Evolutionary conservation across 2,113 vertebrate genomes (phyloP).

Genomic region (Ariopsis seemanni): DNA sequence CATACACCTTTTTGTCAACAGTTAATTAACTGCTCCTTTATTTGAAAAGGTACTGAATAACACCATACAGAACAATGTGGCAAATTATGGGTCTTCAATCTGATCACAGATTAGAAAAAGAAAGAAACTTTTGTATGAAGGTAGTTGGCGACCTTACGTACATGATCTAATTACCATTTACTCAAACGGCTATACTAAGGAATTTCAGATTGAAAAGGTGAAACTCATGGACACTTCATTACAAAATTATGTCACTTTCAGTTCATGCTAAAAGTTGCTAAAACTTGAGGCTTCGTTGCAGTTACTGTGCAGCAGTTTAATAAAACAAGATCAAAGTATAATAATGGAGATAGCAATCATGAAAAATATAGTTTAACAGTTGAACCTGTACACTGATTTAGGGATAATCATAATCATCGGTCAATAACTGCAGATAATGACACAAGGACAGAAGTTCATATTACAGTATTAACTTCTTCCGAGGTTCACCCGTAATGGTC

Average conservation of each 20-base stretch:
- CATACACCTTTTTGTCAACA: constrained; percentile 25
- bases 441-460: constrained; percentile 42
- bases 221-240: constrained; percentile 23
- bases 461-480: constrained; percentile 34
- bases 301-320: constrained; percentile 23
- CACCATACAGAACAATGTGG: constrained; percentile 45
- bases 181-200: constrained; percentile 31
- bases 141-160: constrained; percentile 39
- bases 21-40: constrained; percentile 50
- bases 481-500: constrained; percentile 44
- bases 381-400: constrained; percentile 15
- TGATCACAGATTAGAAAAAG: constrained; percentile 39
- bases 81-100: constrained; percentile 32
- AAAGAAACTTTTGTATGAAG: constrained; percentile 15
- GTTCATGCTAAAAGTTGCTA: constrained; percentile 35
- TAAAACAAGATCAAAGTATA: constrained; percentile 24
- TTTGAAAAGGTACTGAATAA: constrained; percentile 52
- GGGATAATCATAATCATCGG: constrained; percentile 9
- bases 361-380: constrained; percentile 26
- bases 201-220: constrained; percentile 31
- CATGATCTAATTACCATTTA: constrained; percentile 29
- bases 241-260: constrained; percentile 27
- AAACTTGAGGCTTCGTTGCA: constrained; percentile 27
- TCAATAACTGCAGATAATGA: constrained; percentile 25
- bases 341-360: constrained; percentile 9